These are phyloP conservation scores for Julus scandinavius DNA, from an alignment of 2,888 invertebrate genomes.

Conservation along the genomic window DNA sequence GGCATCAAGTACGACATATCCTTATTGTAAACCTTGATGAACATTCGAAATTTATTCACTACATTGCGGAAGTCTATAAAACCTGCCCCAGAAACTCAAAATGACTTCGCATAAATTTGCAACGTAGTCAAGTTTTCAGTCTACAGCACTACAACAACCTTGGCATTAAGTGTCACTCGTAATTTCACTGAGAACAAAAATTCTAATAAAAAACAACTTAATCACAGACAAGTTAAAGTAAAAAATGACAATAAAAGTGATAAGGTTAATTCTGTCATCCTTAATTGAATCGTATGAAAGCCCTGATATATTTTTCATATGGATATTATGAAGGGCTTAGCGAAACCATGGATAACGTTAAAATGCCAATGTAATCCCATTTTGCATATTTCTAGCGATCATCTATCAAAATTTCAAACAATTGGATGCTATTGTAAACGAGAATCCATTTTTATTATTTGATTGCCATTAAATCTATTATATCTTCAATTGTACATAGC, in stretches of 20 bases:
- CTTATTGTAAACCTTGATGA: neutral
- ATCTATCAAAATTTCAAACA: no score
- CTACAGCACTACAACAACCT: neutral
- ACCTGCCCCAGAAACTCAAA: neutral
- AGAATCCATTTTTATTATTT: no score
- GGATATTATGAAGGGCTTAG: no score
- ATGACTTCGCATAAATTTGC: neutral
- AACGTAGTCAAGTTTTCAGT: neutral
- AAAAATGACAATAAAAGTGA: neutral
- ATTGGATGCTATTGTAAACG: no score
- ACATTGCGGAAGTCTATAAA: neutral
- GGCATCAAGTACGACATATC: neutral
- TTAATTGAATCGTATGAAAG: neutral
- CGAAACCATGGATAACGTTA: neutral
- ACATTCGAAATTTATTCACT: neutral
- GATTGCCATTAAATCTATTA: no score
- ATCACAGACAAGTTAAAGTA: neutral
- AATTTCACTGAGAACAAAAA: neutral
- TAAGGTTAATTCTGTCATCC: neutral
- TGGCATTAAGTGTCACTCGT: neutral
- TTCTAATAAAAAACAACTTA: neutral
- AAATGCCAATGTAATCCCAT: neutral
- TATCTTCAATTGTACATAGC: no score
- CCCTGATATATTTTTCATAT: no score
- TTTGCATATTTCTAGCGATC: no score